Percentiles rank a stretch among this genome's conserved stretches.
Conservation (phyloP, 2,113 vertebrate species). For the Vicugna pacos region DNA sequence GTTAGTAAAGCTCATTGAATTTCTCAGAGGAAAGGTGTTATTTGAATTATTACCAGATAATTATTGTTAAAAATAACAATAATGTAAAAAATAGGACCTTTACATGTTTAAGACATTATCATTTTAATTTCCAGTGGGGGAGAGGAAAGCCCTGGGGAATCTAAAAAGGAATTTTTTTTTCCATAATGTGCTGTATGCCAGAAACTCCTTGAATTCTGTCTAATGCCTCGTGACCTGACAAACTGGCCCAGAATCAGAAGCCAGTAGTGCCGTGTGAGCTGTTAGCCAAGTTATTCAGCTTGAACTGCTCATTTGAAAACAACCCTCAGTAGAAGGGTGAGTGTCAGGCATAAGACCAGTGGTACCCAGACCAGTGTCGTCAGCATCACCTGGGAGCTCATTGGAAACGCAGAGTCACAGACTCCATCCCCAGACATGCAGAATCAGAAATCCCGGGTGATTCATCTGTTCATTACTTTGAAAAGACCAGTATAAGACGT, state of each 20-base stretch:
- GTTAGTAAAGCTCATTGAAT: constrained; percentile 80
- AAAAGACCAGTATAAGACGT: background rate
- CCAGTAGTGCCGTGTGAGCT: background rate
- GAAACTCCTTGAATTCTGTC: constrained; percentile 65
- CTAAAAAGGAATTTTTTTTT: constrained; percentile 51
- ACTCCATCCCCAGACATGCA: background rate
- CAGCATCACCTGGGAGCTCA: background rate
- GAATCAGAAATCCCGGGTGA: constrained; percentile 33
- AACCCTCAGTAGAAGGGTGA: background rate
- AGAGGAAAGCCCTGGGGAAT: background rate
- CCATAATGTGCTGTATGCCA: constrained; percentile 22
- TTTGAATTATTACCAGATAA: constrained; percentile 83
- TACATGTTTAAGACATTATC: constrained; percentile 68
- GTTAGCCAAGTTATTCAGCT: background rate
- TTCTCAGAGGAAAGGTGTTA: constrained; percentile 82
- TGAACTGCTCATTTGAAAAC: constrained; percentile 20
- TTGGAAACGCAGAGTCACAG: background rate
- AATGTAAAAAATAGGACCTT: constrained; percentile 74
- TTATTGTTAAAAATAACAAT: constrained; percentile 85
- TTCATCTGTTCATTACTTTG: background rate
- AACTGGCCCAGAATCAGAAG: constrained; percentile 59
- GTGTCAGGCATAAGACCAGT: background rate
- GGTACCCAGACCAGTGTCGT: background rate
- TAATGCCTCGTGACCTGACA: constrained; percentile 49
- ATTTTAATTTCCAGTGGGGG: constrained; percentile 69